Percentiles rank a stretch among this genome's conserved stretches.
Conservation (phyloP, 53 echinoderm and acorn worm genomes). For the Patiria pectinifera region DNA sequence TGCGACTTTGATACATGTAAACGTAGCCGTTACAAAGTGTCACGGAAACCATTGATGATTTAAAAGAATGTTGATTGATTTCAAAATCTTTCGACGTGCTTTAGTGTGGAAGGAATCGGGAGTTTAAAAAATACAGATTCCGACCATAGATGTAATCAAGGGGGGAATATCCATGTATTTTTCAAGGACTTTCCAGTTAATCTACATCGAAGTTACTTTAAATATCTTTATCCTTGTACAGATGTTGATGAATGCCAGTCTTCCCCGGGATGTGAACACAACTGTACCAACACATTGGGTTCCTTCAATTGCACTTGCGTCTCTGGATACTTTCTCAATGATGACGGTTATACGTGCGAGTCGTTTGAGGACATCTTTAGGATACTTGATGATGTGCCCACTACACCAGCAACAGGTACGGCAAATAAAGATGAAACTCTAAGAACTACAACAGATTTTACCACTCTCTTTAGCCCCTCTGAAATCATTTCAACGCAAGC, state of each 20-base stretch:
- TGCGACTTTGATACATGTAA: too few relatives aligned
- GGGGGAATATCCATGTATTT: too few relatives aligned
- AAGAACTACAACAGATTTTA: not conserved
- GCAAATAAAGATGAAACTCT: not conserved
- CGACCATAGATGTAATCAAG: too few relatives aligned
- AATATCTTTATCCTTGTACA: not conserved
- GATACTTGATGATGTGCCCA: not conserved
- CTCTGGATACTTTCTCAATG: conserved; percentile 8
- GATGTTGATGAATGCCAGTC: conserved; percentile 31
- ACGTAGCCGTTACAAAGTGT: too few relatives aligned
- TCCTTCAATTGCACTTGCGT: conserved; percentile 18
- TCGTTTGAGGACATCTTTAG: not conserved
- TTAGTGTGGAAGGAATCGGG: too few relatives aligned
- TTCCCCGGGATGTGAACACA: conserved; percentile 20
- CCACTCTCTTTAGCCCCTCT: not conserved
- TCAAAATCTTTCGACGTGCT: too few relatives aligned
- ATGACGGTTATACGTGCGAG: conserved; percentile 9
- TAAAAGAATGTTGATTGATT: too few relatives aligned
- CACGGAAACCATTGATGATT: too few relatives aligned
- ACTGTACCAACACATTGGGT: conserved; percentile 20
- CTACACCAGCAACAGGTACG: not conserved
- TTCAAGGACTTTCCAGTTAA: too few relatives aligned
- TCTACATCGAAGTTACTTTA: too few relatives aligned
- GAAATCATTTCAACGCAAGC: not conserved
- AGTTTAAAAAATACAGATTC: too few relatives aligned